Conservation (phyloP, 2,888 invertebrate species). For the Leptopterna dolabrata region DNA sequence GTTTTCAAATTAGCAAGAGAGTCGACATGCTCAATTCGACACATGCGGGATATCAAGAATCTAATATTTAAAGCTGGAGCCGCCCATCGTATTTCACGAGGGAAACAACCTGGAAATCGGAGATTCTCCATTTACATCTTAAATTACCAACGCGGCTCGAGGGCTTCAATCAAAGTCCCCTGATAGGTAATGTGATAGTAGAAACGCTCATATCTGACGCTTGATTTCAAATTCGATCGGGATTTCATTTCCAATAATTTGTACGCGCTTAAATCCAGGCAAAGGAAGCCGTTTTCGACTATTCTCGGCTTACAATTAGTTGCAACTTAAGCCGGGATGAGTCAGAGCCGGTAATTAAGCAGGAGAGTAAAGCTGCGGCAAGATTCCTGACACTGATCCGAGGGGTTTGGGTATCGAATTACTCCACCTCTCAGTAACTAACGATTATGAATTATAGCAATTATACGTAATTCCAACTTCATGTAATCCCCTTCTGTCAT, state of each 20-base stretch:
- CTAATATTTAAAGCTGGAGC: too few species aligned
- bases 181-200: too few species aligned
- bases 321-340: background rate
- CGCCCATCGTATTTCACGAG: too few species aligned
- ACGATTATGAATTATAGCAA: slow-evolving; percentile 7
- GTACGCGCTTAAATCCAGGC: background rate
- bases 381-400: background rate
- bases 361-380: background rate
- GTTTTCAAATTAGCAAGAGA: too few species aligned
- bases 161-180: too few species aligned
- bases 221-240: background rate
- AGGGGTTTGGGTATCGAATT: background rate
- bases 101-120: too few species aligned
- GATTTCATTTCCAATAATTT: background rate
- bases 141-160: too few species aligned
- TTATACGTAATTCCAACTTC: slow-evolving; percentile 2
- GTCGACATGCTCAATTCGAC: too few species aligned
- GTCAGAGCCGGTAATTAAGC: slow-evolving; percentile 3
- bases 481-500: background rate
- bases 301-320: slow-evolving; percentile 11
- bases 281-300: background rate
- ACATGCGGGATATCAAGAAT: too few species aligned
- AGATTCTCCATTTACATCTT: too few species aligned
- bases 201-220: too few species aligned
- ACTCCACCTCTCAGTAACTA: background rate